Evolutionary conservation across 2,888 invertebrate genomes (phyloP), one percentile per base, ranked within the genome.

Genomic region (Cheilosia vulpina): DNA sequence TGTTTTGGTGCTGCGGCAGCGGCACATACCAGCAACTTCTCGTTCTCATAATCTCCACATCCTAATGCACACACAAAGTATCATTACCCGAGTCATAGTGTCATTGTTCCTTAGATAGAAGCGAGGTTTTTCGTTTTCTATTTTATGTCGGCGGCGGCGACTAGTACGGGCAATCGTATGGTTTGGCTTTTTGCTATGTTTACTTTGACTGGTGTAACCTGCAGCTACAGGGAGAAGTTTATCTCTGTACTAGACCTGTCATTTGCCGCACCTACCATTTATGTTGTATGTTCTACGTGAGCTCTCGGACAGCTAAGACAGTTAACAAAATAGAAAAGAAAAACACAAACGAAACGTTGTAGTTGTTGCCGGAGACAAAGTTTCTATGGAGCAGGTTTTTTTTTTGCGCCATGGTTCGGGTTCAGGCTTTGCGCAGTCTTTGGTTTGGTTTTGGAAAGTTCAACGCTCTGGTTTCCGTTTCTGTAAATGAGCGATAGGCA

Each of bases 241-340:
- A 81, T 85, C 85, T 85, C 62, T 68, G 81, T 80, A 77, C 76
- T 77, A 77, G 68, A 80, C 81, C 81, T 85, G 85, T 81, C 85
- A 85, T 80, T 81, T 85, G 85, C 85, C 85, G 85, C 85, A 85
- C 85, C 85, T 85, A 80, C 76, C 84, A 85, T 85, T 84, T 85
- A 76, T 81, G 81, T 81, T 85, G 85, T 76, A 80, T 85, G 80
- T 81, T 81, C 76, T 81, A 76, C 76, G 85, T 80, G 81, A 81
- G 81, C 76, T 81, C 80, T 85, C 34, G 85, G 81, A 85, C 76
- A 81, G 76, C 57, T 68, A 17, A 72, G 80, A 81, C 76, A 81
- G 81, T 69, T 76, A 80, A 85, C 75, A 76, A 81, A 80, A 71
- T 27, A 76, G 55, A 75, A 79, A 68, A 79, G 62, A 73, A 65